A percentile compares a stretch with the other conserved stretches of the same genome.
Conservation (phyloP, 2,113 vertebrate species). For the Bombycilla garrulus region DNA sequence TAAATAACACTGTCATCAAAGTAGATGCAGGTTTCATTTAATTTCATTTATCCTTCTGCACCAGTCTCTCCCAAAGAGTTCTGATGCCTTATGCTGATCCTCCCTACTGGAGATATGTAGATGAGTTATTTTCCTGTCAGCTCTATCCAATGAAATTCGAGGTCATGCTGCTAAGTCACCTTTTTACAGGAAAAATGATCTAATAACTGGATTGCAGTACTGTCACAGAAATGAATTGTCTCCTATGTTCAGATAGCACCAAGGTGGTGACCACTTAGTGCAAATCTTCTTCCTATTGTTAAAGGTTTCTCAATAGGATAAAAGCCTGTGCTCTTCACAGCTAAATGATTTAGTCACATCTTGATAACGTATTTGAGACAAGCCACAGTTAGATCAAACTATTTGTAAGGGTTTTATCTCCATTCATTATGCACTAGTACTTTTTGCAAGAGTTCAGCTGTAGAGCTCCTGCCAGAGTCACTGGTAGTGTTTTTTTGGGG, state of each 20-base stretch:
- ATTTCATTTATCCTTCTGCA: not conserved
- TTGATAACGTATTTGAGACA: not conserved
- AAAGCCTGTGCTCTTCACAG: not conserved
- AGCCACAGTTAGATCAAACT: not conserved
- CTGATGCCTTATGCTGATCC: not conserved
- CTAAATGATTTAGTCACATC: not conserved
- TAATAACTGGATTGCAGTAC: not conserved
- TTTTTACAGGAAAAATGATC: not conserved
- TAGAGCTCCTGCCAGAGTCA: not conserved
- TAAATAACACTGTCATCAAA: not conserved
- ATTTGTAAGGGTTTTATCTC: not conserved
- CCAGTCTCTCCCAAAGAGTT: not conserved
- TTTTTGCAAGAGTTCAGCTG: not conserved
- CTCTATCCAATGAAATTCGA: not conserved
- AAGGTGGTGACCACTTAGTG: not conserved
- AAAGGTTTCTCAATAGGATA: not conserved
- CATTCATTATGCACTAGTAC: not conserved
- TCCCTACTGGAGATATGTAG: not conserved
- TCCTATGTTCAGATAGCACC: not conserved
- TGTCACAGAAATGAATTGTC: not conserved
- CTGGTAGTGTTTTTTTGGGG: not conserved
- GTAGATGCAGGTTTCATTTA: not conserved
- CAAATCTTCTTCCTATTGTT: not conserved
- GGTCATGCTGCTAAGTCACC: not conserved
- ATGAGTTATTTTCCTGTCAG: not conserved